Base-by-base conservation (phyloP, 64 coral and sea anemone species). In the Stichodactyla helianthus region DNA sequence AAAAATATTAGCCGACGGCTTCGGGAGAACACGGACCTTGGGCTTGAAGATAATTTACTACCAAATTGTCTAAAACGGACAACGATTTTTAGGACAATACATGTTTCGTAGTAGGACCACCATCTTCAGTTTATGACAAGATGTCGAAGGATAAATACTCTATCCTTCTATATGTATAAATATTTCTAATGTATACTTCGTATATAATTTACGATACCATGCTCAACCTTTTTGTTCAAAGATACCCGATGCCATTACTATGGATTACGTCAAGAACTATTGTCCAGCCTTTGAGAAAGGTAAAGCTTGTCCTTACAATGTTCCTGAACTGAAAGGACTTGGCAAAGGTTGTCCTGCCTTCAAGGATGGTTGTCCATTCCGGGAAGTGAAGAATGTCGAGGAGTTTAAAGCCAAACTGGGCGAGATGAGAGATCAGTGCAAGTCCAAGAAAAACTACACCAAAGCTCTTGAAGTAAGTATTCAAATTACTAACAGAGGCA, bases 291-390 rank as follows among this genome's bases (percentile, higher is more conserved):
- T 64, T 10, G 82, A 71, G 35, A 89, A 89, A 22, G 88, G 63
- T 27, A 77, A 77, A 14, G 17, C 16, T 7, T 89, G 88, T 18
- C 88, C 88, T 65, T 89, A 74, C 22, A 50, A 71, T 6, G 88
- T 60, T 15, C 28, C 50, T 52, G 80, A 83, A 18, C 79, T 88
- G 15, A 89, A 84, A 79, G 80, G 58, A 22, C 80, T 89, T 11
- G 88, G 78, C 23, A 65, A 89, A 55, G 88, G 88, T 7, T 89
- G 88, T 51, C 88, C 88, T 8, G 61, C 50, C 8, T 89, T 89
- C 16, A 89, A 83, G 52, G 13, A 83, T 1, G 87, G 56, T 15
- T 88, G 87, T 63, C 87, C 87, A 0, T 89, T 65, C 78, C 52
- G 64, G 79, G 64, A 82, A n/a, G 79, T 58, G 6, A 57, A 89